A percentile compares a stretch with the other conserved stretches of the same genome.
Evolutionary conservation across 2,113 vertebrate species (phyloP).

Genomic region (Oostethus manadensis): DNA sequence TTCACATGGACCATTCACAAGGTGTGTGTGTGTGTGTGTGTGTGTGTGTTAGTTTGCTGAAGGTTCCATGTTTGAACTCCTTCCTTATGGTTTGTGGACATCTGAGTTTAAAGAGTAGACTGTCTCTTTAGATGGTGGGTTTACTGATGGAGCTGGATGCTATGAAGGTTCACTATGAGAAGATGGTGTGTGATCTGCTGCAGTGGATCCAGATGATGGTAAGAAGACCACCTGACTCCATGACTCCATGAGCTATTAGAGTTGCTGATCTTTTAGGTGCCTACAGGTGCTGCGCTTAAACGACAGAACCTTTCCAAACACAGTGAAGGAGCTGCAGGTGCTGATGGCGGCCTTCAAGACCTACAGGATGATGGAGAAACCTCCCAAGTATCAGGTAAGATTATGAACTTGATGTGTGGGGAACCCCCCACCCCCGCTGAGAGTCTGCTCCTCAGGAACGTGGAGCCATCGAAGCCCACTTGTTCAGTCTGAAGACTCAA

Average conservation of each 20-base stretch:
- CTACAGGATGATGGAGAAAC: constrained; percentile 85
- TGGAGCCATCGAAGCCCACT: constrained; percentile 79
- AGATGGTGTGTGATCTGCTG: constrained; percentile 78
- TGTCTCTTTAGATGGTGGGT: constrained; percentile 71
- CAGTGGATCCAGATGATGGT: constrained; percentile 79
- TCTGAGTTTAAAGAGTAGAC: too few relatives aligned
- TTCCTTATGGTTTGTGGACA: too few relatives aligned
- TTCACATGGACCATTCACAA: not conserved
- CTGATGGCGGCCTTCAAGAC: constrained; percentile 80
- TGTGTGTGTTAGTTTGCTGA: too few relatives aligned
- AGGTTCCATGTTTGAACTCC: too few relatives aligned
- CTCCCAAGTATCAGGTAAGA: constrained; percentile 76
- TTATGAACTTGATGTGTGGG: not conserved
- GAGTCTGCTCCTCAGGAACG: constrained; percentile 58
- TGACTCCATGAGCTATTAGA: not conserved
- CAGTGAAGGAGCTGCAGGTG: constrained; percentile 75
- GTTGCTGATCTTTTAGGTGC: not conserved
- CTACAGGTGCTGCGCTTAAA: constrained; percentile 73
- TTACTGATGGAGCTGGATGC: constrained; percentile 78
- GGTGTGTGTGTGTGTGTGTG: constrained; percentile 3
- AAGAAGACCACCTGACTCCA: not conserved
- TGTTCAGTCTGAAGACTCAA: constrained; percentile 82
- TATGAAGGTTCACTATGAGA: constrained; percentile 75
- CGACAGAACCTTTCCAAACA: constrained; percentile 77
- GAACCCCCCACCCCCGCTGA: not conserved